Evolutionary conservation across 2,888 invertebrate species (phyloP).

Genomic region (Cryptophagus acutangulus): DNA sequence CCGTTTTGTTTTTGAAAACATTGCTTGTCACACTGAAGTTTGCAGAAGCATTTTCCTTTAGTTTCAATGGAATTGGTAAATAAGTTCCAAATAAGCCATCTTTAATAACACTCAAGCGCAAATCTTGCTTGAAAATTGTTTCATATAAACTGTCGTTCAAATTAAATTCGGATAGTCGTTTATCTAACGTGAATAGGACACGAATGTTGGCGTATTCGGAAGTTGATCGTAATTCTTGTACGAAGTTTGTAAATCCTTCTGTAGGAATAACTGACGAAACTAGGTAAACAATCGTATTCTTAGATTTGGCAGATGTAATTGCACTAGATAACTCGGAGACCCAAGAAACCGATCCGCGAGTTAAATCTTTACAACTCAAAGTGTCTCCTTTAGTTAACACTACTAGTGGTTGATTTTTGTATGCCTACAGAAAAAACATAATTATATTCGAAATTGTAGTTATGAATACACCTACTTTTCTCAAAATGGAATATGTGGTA

Average conservation of each 20-base stretch:
- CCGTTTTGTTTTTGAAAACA: slow-evolving; percentile 30
- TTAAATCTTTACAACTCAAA: background rate
- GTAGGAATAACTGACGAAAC: background rate
- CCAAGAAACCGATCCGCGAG: background rate
- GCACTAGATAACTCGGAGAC: background rate
- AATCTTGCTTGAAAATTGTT: slow-evolving; percentile 62
- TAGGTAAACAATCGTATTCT: background rate
- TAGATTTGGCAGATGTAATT: slow-evolving; percentile 3
- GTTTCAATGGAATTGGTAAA: slow-evolving; percentile 34
- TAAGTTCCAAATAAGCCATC: slow-evolving; percentile 45
- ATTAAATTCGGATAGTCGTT: slow-evolving; percentile 41
- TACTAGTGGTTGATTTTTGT: background rate
- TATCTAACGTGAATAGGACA: slow-evolving; percentile 54
- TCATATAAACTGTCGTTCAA: slow-evolving; percentile 60
- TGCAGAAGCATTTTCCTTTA: slow-evolving; percentile 31
- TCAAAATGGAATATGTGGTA: slow-evolving; percentile 37
- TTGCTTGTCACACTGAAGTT: slow-evolving; percentile 22
- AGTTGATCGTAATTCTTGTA: background rate
- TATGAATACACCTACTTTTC: slow-evolving; percentile 37
- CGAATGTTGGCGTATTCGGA: slow-evolving; percentile 26
- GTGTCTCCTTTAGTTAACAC: background rate
- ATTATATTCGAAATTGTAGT: too few species aligned
- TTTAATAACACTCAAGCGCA: slow-evolving; percentile 72
- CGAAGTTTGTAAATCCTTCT: slow-evolving; percentile 5
- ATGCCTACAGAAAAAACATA: too few species aligned